These are phyloP conservation scores for Chelonus insularis DNA, from an alignment of 1,140 invertebrate genomes.

Conservation along the genomic window DNA sequence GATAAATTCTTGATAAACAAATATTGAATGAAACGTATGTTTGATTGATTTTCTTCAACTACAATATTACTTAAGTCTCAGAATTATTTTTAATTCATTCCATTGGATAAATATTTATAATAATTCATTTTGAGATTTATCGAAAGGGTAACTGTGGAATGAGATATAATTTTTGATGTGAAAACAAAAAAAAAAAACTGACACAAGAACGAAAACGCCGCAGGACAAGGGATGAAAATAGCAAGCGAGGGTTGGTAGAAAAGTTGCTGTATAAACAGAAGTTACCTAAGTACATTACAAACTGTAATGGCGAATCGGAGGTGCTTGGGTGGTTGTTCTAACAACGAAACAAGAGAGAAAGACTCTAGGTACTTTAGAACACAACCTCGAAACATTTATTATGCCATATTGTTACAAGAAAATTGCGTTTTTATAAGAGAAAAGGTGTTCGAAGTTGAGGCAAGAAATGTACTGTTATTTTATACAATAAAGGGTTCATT, in stretches of 20 bases:
- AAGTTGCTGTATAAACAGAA: conserved; percentile 62
- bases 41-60: background rate
- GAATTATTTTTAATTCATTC: too few relatives aligned
- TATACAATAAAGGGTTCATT: too few relatives aligned
- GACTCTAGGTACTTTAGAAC: conserved; percentile 32
- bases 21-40: conserved; percentile 16
- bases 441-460: conserved; percentile 24
- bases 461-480: too few relatives aligned
- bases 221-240: conserved; percentile 47
- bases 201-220: conserved; percentile 47
- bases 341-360: conserved; percentile 7
- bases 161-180: background rate
- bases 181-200: conserved; percentile 55
- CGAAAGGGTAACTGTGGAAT: conserved; percentile 5
- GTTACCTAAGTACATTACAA: conserved; percentile 61
- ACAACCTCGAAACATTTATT: conserved; percentile 51
- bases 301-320: conserved; percentile 58
- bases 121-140: background rate
- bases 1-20: conserved; percentile 24
- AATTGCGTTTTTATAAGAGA: conserved; percentile 57
- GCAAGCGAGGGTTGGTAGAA: conserved; percentile 34
- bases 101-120: background rate
- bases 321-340: conserved; percentile 38
- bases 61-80: background rate
- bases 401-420: conserved; percentile 58